These are phyloP conservation scores for Eueremaeus valkanovi DNA, from an alignment of 2,888 invertebrate genomes.

Conservation along the genomic window DNA sequence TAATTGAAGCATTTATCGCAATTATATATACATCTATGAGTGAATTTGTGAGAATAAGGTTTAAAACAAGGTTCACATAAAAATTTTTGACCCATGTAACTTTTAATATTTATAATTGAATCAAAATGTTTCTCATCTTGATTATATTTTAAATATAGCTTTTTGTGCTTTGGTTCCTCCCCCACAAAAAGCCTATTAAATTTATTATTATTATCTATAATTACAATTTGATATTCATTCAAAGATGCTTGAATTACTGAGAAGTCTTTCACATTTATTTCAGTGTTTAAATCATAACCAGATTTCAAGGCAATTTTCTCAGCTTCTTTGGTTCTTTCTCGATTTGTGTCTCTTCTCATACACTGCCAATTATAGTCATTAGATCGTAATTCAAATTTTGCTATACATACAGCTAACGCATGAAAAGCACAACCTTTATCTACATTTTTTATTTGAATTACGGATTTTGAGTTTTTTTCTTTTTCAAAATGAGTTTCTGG, in stretches of 20 bases:
- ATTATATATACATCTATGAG: not conserved
- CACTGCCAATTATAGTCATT: not conserved
- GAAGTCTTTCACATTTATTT: not conserved
- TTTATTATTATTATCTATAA: not conserved
- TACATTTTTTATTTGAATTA: slow-evolving; percentile 5
- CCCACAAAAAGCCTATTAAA: not conserved
- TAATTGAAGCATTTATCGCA: not conserved
- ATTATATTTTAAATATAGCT: not conserved
- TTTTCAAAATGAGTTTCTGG: not conserved
- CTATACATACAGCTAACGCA: not conserved
- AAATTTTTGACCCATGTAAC: not conserved
- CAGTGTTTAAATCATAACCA: not conserved
- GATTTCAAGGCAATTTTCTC: not conserved
- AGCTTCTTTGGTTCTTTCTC: not conserved
- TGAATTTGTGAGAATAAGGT: not conserved
- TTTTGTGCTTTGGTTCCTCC: not conserved
- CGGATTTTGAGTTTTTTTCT: not conserved
- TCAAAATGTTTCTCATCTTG: not conserved
- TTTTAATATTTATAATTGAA: not conserved
- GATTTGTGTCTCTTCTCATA: slow-evolving; percentile 1
- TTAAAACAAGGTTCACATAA: slow-evolving; percentile 8
- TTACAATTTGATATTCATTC: not conserved
- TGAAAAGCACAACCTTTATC: slow-evolving; percentile 19
- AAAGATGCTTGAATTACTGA: not conserved
- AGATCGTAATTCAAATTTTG: not conserved